These are phyloP conservation scores for Luscinia luscinia DNA, from an alignment of 2,797 vertebrate genomes.

Conservation along the genomic window DNA sequence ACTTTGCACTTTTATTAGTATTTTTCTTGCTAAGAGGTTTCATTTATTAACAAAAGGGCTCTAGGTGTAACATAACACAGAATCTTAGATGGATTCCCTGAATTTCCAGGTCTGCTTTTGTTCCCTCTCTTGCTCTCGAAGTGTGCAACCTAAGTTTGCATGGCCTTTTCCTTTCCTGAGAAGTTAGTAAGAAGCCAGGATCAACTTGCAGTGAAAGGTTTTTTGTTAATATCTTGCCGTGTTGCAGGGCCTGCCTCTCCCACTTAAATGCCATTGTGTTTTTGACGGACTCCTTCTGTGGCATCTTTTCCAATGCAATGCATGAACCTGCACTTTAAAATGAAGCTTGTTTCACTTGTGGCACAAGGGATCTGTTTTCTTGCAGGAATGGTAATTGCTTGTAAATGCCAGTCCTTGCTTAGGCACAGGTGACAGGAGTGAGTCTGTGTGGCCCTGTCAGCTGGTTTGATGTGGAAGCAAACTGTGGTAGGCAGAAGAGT, in stretches of 20 bases:
- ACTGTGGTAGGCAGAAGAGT: neutral
- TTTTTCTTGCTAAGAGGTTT: neutral
- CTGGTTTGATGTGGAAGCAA: accelerated
- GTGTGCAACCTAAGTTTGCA: neutral
- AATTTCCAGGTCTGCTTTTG: neutral
- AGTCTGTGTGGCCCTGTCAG: accelerated
- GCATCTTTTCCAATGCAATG: neutral
- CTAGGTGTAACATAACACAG: neutral
- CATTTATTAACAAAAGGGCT: neutral
- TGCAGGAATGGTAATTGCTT: neutral
- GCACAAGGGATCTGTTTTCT: neutral
- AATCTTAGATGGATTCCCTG: neutral
- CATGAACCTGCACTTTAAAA: neutral
- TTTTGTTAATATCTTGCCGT: neutral
- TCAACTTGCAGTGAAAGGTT: neutral
- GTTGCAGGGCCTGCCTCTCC: neutral
- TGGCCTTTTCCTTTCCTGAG: neutral
- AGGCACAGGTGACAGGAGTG: accelerated
- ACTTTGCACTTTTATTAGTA: neutral
- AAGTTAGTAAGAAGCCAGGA: neutral
- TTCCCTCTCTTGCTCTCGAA: neutral
- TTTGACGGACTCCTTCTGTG: accelerated
- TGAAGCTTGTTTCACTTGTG: neutral
- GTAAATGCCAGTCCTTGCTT: neutral
- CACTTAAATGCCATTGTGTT: neutral